Base-by-base conservation (phyloP, 37 sponge, comb jelly and placozoan genomes). In the Dysidea cf. avara region DNA sequence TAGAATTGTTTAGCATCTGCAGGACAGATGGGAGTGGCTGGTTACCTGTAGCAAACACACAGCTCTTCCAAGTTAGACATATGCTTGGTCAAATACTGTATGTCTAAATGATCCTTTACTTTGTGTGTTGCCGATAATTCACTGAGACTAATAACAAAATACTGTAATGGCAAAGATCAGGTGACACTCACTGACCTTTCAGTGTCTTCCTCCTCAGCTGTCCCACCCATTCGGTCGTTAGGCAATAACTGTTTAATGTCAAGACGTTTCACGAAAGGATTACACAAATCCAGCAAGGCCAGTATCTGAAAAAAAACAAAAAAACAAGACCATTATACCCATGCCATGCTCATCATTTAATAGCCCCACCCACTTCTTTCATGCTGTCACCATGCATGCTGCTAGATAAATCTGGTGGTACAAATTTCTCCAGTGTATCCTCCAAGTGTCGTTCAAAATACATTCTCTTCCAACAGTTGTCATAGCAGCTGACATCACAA, bases 391-490 rank as follows among this genome's bases (percentile, higher is more conserved):
- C 9, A 9, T 43, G 46, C 46, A 43, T 57, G 65, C 39, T 16
- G 29, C 61, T 58, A 47, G 75, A 53, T 74, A 82, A 68, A 49
- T 90, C 37, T 20, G 76, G 76, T 0, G 97, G 97, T 2, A 86
- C 87, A 73, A 89, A 88, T 17, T 57, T 79, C 64, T 96, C 97
- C 31, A 96, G 57, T 17, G 66, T 33, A 24, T 92, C 92, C 63
- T 92, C 79, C 28, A 83, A 39, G 60, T 96, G 75, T 49, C 91
- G 77, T 66, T 96, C 91, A 75, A 96, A 93, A 55, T 66, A 92
- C 97, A 96, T 92, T 61, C 85, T 86, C 78, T 93, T 96, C 97
- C 97, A 96, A n/a, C 39, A 53, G 28, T 67, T 40, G 39, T 71
- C 80, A 59, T 96, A 78, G n/a, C 72, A 67, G 30, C 61, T 64